These are phyloP conservation scores for Epistrophella euchroma DNA, from an alignment of 2,888 invertebrate species.

Conservation along the genomic window DNA sequence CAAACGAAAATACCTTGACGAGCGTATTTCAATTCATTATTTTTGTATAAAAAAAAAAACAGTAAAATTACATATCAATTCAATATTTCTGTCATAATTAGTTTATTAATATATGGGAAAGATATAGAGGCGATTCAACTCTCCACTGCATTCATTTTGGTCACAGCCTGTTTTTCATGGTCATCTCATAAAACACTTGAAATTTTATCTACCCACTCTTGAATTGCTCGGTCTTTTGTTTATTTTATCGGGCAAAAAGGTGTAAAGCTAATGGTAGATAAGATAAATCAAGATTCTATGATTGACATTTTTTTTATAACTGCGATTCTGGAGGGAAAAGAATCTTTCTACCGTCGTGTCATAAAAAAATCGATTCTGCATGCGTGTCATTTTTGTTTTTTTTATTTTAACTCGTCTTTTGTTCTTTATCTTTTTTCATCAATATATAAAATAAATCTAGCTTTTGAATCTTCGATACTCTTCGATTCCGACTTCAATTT, in stretches of 20 bases:
- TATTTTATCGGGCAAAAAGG: conserved; percentile 21
- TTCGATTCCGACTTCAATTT: neutral
- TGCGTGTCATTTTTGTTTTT: conserved; percentile 76
- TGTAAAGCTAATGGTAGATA: conserved; percentile 7
- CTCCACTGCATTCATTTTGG: conserved; percentile 1
- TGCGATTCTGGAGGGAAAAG: neutral
- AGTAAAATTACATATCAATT: neutral
- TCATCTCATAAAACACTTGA: conserved; percentile 12
- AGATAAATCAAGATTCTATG: conserved; percentile 7
- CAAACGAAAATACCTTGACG: neutral
- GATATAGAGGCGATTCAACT: neutral
- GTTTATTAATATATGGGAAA: neutral
- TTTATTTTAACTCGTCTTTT: neutral
- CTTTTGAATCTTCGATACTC: neutral
- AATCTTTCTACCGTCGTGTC: conserved; percentile 2
- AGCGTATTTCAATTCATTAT: neutral
- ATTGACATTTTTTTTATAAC: neutral
- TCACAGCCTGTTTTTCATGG: conserved; percentile 2
- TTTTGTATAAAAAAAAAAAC: neutral
- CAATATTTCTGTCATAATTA: neutral
- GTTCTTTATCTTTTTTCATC: neutral
- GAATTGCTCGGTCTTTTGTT: conserved; percentile 27
- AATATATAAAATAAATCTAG: conserved; percentile 35
- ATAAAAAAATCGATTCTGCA: conserved; percentile 45
- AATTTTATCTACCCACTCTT: conserved; percentile 10